Base-by-base conservation (phyloP, 2,113 vertebrate species). In the Addax nasomaculatus region DNA sequence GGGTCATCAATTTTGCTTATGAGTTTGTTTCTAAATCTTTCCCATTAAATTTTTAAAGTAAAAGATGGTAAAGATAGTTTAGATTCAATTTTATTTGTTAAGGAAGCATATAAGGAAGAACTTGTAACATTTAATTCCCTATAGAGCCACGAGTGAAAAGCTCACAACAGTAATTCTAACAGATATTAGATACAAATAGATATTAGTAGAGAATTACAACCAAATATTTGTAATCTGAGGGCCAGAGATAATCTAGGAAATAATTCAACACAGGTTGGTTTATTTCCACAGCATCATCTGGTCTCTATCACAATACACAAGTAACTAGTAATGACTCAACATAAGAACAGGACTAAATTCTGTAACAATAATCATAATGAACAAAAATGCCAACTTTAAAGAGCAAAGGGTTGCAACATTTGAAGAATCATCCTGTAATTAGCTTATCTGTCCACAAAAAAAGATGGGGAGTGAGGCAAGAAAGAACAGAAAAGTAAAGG, bases 41-140 rank as follows among this genome's bases (percentile, higher is more conserved):
- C 55, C 53, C 73, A 79, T 0, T 90, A 36, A 67, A 14, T n/a
- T 92, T 90, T 86, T 60, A 45, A 92, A 73, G 14, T 80, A 53
- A 95, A 93, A 94, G 47, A 51, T 83, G 21, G n/a, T n/a, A 55
- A 85, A 92, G 7, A 95, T 11, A 49, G 13, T 67, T 85, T 33
- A 85, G 19, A 9, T 70, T 93, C 60, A 83, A 55, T 80, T 96
- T 87, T 88, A 83, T 85, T 95, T 92, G 89, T n/a, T 43, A 96
- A 64, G 8, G 17, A 79, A 57, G 19, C 0, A 0, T 58, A 4
- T 79, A 79, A 90, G 13, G 14, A 92, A 17, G 29, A 97, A 85
- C 16, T 90, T 85, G 39, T 57, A 89, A 94, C 9, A 81, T 43
- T 67, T 85, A 95, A 93, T 76, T 93, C 21, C 78, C 33, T 67